Evolutionary conservation across 2,797 vertebrate species (phyloP), one percentile per base, ranked within the genome.

Genomic region (Dermochelys coriacea): DNA sequence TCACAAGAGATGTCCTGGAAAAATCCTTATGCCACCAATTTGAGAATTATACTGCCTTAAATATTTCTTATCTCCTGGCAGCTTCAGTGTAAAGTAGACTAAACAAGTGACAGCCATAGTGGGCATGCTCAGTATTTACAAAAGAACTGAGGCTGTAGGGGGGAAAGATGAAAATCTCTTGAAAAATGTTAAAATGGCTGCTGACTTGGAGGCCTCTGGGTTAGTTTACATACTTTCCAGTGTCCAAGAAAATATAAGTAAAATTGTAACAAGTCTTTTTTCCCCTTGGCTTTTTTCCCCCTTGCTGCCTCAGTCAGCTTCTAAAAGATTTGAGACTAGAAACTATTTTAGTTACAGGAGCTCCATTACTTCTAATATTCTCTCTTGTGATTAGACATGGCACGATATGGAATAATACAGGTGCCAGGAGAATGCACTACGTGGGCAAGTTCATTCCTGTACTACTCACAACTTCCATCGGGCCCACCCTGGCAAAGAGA

Each of bases 131-230:
- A 94, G 98, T 98, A 98, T 99, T 99, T 98, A 98, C 98, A 98
- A 97, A 97, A 98, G 97, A 98, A 97, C 98, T 97, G 97, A 96
- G 98, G 96, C 98, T 95, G 98, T 98, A 98, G 99, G 98, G 97
- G 95, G 3, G 91, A 97, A 95, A 92, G 89, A 88, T 91, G 94
- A 92, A 94, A 97, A 93, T 88, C 92, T 97, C 93, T 88, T 0
- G 18, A 88, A 93, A 93, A 95, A 91, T 96, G 94, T 93, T 96
- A 95, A 94, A 95, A 94, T 96, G 95, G 90, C 95, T 95, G 92
- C 93, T 90, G 95, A 92, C 92, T 96, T 55, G 84, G 90, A 95
- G 95, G 94, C 96, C 97, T 93, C 93, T 96, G 96, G 97, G 81
- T 95, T 86, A 68, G 71, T 88, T 91, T 90, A 6, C 94, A 55